Conservation (phyloP, 2,888 invertebrate genomes). For the Drosophila fungiperda region DNA sequence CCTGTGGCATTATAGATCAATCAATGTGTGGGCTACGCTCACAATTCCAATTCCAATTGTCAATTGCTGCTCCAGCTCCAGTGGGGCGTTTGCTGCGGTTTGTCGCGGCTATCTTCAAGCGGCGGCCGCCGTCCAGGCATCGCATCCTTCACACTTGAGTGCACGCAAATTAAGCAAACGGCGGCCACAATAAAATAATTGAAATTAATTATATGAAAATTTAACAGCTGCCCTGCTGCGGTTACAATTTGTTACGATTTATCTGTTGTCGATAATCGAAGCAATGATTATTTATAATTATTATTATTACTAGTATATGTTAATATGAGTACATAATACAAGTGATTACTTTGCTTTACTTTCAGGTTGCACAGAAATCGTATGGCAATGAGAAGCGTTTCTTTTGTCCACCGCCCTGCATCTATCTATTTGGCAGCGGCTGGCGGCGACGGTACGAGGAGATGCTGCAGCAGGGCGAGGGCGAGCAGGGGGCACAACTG, state of each 20-base stretch:
- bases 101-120: conserved; percentile 75
- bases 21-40: conserved; percentile 19
- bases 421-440: conserved; percentile 99
- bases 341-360: neutral
- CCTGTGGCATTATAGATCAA: conserved; percentile 10
- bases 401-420: conserved; percentile 99
- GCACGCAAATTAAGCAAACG: conserved; percentile 80
- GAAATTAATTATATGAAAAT: conserved; percentile 82
- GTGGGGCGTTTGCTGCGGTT: conserved; percentile 58
- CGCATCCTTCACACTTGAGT: conserved; percentile 84
- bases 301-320: conserved; percentile 7
- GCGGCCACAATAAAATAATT: conserved; percentile 79
- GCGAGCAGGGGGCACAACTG: conserved; percentile 96
- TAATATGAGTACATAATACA: neutral
- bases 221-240: conserved; percentile 78
- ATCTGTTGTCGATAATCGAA: conserved; percentile 57
- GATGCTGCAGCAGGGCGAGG: conserved; percentile 95
- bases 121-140: conserved; percentile 65
- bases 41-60: conserved; percentile 11
- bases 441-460: conserved; percentile 98
- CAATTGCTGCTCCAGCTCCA: conserved; percentile 37
- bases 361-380: conserved; percentile 97
- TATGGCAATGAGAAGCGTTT: conserved; percentile 99
- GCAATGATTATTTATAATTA: conserved; percentile 27
- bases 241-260: conserved; percentile 64